Conservation (phyloP, 1,140 invertebrate genomes). For the Conopomorpha cramerella region DNA sequence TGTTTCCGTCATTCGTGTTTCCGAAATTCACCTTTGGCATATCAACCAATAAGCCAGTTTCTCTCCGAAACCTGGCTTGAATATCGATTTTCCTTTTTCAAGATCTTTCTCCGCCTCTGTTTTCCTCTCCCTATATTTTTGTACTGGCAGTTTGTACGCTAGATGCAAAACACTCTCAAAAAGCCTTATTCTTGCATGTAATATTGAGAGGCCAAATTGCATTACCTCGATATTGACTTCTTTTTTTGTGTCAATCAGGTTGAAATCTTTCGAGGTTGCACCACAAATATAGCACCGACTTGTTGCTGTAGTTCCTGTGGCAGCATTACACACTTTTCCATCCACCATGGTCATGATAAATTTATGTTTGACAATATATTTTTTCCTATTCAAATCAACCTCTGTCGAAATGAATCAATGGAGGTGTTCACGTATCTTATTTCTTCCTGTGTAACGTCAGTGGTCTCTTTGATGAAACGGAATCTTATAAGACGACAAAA, state of each 20-base stretch:
- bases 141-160: conserved; percentile 16
- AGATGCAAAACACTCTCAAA: conserved; percentile 27
- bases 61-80: conserved; percentile 15
- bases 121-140: conserved; percentile 6
- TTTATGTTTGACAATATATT: conserved; percentile 4
- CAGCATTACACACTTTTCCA: conserved; percentile 24
- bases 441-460: conserved; percentile 13
- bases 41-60: conserved; percentile 19
- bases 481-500: conserved; percentile 17
- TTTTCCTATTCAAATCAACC: background rate
- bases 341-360: conserved; percentile 21
- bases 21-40: conserved; percentile 19
- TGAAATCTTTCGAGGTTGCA: conserved; percentile 20
- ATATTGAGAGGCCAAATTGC: conserved; percentile 16
- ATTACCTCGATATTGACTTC: conserved; percentile 7
- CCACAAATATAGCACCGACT: conserved; percentile 23
- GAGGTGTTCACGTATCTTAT: conserved; percentile 5
- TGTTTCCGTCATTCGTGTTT: conserved; percentile 28
- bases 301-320: conserved; percentile 16
- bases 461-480: conserved; percentile 13
- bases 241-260: conserved; percentile 10
- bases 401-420: background rate
- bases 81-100: background rate
- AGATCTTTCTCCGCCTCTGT: background rate
- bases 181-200: conserved; percentile 25